phyloP scores from a whole-genome alignment of 2,797 vertebrate species.

The Dendrocincla fuliginosa region DNA sequence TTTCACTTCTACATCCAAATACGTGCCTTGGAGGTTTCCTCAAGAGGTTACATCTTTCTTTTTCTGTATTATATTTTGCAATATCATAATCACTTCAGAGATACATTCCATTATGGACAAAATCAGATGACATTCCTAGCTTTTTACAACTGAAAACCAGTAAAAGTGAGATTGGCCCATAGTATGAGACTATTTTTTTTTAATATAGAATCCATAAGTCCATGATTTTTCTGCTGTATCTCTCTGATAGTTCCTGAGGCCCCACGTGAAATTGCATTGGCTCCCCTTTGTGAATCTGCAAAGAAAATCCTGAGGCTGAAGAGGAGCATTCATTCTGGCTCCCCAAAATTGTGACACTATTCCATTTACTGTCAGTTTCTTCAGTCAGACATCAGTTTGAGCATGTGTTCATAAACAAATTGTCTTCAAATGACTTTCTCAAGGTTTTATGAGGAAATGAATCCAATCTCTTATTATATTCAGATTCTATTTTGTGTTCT shows the following conservation, averaged over 20 bases:
- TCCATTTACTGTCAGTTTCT: not conserved
- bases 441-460: not conserved
- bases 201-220: not conserved
- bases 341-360: not conserved
- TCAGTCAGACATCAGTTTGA: not conserved
- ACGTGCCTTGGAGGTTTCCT: not conserved
- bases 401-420: not conserved
- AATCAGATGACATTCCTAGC: not conserved
- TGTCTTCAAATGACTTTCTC: not conserved
- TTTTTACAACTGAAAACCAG: not conserved
- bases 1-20: not conserved
- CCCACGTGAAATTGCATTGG: not conserved
- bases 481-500: not conserved
- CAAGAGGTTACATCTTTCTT: not conserved
- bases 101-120: not conserved
- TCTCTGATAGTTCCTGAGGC: not conserved
- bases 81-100: not conserved
- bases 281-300: not conserved
- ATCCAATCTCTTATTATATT: not conserved
- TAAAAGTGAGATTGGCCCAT: not conserved
- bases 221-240: not conserved
- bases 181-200: not conserved
- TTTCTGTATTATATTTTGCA: not conserved
- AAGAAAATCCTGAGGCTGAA: not conserved
- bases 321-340: not conserved